These are phyloP conservation scores for Amiota communis DNA, from an alignment of 2,888 invertebrate genomes.

Conservation along the genomic window DNA sequence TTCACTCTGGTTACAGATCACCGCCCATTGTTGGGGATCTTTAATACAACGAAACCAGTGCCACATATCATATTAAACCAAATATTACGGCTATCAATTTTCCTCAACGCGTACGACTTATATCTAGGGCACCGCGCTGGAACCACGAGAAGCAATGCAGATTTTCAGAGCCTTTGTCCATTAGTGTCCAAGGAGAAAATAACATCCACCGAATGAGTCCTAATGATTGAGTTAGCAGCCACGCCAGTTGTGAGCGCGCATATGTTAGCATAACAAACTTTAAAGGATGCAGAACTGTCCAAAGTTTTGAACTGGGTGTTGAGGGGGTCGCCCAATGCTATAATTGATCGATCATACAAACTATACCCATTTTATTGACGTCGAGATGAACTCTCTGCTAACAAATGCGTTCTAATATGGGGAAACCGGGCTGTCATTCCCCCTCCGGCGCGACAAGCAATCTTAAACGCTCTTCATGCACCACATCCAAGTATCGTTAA, in stretches of 20 bases:
- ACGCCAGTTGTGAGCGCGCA: conserved; percentile 24
- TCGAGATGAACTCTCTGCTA: neutral
- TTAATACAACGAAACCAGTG: neutral
- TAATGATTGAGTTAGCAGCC: too few relatives aligned
- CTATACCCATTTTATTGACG: neutral
- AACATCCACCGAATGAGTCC: conserved; percentile 14
- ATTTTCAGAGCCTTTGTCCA: too few relatives aligned
- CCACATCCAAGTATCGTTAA: conserved; percentile 33
- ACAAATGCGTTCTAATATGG: conserved; percentile 9
- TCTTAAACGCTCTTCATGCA: conserved; percentile 16
- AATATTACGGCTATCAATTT: too few relatives aligned
- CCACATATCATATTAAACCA: too few relatives aligned
- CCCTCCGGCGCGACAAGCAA: too few relatives aligned
- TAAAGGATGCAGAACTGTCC: conserved; percentile 26
- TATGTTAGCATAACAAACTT: conserved; percentile 29
- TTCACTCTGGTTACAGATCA: conserved; percentile 31
- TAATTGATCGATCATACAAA: conserved; percentile 28
- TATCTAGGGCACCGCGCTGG: too few relatives aligned
- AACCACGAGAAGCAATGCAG: too few relatives aligned
- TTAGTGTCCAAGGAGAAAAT: neutral
- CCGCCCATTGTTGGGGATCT: conserved; percentile 24
- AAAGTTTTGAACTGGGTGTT: conserved; percentile 34
- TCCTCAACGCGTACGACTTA: too few relatives aligned
- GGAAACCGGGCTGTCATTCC: too few relatives aligned
- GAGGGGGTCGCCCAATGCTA: conserved; percentile 26